Base-by-base conservation (phyloP, 2,888 invertebrate genomes). In the Uropetala carovei region DNA sequence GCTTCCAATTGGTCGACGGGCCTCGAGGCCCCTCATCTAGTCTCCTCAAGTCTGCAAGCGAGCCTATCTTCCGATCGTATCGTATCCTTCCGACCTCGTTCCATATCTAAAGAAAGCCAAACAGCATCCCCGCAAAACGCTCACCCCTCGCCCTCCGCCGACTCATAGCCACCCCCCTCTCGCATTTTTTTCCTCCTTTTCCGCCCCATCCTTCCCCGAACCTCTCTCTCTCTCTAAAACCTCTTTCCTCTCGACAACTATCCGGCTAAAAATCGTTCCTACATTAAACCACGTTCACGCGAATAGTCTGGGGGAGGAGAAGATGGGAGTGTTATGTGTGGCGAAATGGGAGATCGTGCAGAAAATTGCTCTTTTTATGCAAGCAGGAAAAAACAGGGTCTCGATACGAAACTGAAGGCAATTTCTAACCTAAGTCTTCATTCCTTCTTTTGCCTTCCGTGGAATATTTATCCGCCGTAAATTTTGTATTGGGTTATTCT, bases 11-110 rank as follows among this genome's bases (percentile, higher is more conserved):
- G 58, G 57, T 58, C 75, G 75, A 75, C 22, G 68, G 9, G 68
- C 68, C n/a, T 56, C 13, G 58, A 56, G 85, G 58, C 22, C 85
- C 11, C 56, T 57, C 56, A 85, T 85, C 22, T 57, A 85, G 58
- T 85, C 57, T 58, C 85, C 57, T 58, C 57, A 85, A 22, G 85
- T 18, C 56, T n/a, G 22, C 22, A 57, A 22, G 85, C 22, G 22
- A 57, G 85, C 56, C 57, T 85, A 57, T 85, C 85, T 85, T 56
- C 58, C 59, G 86, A 59, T 85, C 59, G 85, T 22, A 86, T 86
- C 86, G 59, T 22, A 86, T 59, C 43, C 86, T 16, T 86, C 75
- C 59, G 59, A 59, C 86, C 86, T 27, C 59, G 14, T 86, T 86
- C 27, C 27, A 86, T 86, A 27, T 59, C 30, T 86, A 22, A 57